These are phyloP conservation scores for Tribolium castaneum DNA, from an alignment of 1,140 invertebrate genomes.

Conservation along the genomic window DNA sequence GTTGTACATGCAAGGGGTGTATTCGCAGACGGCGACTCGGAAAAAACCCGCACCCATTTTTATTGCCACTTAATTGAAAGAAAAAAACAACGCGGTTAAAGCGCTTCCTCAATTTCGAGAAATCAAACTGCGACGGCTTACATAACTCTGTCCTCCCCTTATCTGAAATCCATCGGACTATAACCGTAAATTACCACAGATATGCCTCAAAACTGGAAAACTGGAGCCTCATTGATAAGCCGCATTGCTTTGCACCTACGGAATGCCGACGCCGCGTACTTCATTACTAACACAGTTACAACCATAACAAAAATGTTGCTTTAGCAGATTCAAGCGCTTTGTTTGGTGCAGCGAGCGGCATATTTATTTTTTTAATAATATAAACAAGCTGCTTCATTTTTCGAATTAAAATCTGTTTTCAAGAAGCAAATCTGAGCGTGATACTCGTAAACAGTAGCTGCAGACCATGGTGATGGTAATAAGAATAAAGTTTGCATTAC, in stretches of 20 bases:
- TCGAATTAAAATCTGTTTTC: not conserved
- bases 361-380: no score
- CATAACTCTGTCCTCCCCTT: not conserved
- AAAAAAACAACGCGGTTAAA: no score
- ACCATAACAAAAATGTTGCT: not conserved
- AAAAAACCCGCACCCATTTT: not conserved
- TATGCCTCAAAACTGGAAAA: not conserved
- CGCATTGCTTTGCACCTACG: not conserved
- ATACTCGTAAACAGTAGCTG: not conserved
- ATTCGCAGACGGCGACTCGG: not conserved
- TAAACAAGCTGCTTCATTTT: not conserved
- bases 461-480: not conserved
- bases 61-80: not conserved
- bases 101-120: not conserved
- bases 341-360: not conserved
- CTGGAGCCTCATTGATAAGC: not conserved
- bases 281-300: no score
- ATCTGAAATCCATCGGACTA: not conserved
- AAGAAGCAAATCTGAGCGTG: not conserved
- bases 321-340: not conserved
- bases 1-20: conserved; percentile 20
- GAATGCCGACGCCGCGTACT: not conserved
- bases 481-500: not conserved
- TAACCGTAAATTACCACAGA: not conserved
- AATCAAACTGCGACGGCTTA: not conserved